Percentiles rank a stretch among this genome's conserved stretches.
These are phyloP conservation scores for Periphyllus acericola DNA, from an alignment of 2,888 invertebrate genomes.

Conservation along the genomic window DNA sequence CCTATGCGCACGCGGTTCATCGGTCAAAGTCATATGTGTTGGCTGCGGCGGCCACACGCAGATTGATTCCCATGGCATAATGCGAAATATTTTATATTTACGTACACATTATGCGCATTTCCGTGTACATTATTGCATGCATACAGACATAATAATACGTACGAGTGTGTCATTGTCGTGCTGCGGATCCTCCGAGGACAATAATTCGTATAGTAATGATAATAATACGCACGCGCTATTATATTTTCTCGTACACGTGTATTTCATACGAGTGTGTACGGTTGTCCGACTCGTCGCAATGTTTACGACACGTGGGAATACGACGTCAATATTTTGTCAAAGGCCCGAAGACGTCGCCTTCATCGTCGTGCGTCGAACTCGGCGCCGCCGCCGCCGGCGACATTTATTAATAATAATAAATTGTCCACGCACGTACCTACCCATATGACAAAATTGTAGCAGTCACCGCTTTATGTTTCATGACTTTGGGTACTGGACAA, in stretches of 20 bases:
- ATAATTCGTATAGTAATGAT: background rate
- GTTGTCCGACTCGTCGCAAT: background rate
- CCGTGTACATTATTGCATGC: background rate
- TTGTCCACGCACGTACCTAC: background rate
- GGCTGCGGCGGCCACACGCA: slow-evolving; percentile 44
- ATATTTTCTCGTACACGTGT: background rate
- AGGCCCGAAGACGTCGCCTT: background rate
- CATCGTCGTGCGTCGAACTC: background rate
- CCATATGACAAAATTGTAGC: too few relatives aligned
- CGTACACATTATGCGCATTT: background rate
- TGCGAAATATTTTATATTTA: background rate
- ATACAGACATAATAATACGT: background rate
- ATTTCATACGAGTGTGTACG: background rate
- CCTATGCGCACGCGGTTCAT: background rate
- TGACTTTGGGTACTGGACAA: too few relatives aligned
- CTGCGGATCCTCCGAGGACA: background rate
- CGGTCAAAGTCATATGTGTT: slow-evolving; percentile 42
- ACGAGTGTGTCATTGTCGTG: background rate
- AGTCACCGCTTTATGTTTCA: too few relatives aligned
- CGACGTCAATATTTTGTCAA: background rate
- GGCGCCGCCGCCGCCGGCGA: background rate
- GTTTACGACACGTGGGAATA: background rate
- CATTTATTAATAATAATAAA: background rate
- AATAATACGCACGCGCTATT: background rate
- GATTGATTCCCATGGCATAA: slow-evolving; percentile 42